A percentile compares a stretch with the other conserved stretches of the same genome.
phyloP scores from a whole-genome alignment of 1,140 invertebrate species.

The Bemisia tabaci region DNA sequence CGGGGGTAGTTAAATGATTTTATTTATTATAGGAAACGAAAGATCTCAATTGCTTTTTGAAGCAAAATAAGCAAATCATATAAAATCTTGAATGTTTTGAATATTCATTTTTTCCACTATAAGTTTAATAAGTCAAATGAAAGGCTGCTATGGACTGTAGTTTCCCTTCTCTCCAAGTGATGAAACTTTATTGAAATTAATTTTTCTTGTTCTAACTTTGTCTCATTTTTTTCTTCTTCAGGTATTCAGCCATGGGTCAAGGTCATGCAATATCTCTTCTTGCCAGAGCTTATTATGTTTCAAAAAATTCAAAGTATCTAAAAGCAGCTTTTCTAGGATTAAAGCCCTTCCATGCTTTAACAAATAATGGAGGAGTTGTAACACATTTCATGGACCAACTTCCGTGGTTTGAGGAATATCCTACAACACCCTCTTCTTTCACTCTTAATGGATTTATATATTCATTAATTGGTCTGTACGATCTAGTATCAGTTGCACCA shows the following conservation, averaged over 20 bases:
- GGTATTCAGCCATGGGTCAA: constrained; percentile 95
- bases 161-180: too few relatives aligned
- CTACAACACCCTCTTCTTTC: constrained; percentile 85
- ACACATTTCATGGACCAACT: constrained; percentile 63
- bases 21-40: too few relatives aligned
- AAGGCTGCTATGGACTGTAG: too few relatives aligned
- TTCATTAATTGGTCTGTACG: constrained; percentile 89
- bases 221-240: too few relatives aligned
- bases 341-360: constrained; percentile 60
- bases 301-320: constrained; percentile 60
- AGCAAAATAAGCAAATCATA: too few relatives aligned
- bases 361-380: constrained; percentile 61
- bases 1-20: too few relatives aligned
- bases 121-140: too few relatives aligned
- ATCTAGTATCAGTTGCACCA: constrained; percentile 57
- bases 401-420: constrained; percentile 95
- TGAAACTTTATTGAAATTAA: too few relatives aligned
- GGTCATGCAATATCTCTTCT: constrained; percentile 91
- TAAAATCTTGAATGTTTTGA: too few relatives aligned
- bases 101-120: too few relatives aligned
- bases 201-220: too few relatives aligned
- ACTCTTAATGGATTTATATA: constrained; percentile 99
- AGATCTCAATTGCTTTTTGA: too few relatives aligned
- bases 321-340: constrained; percentile 65
- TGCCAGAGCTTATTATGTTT: constrained; percentile 72